phyloP scores from a whole-genome alignment of 2,113 vertebrate genomes.

The Chloropsis hardwickii region DNA sequence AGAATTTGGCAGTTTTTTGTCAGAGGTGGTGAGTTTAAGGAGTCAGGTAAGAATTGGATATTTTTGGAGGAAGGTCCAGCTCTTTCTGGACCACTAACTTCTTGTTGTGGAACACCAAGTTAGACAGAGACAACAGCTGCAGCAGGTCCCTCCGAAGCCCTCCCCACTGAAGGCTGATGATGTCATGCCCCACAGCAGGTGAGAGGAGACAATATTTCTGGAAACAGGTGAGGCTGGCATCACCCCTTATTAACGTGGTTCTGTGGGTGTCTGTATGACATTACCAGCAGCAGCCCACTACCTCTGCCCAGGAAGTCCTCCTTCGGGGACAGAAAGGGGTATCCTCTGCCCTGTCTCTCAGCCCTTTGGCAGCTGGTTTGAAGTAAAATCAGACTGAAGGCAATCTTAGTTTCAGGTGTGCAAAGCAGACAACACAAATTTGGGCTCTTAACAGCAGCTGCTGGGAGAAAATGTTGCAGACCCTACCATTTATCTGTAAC shows the following conservation, averaged over 20 bases:
- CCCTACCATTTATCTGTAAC: neutral
- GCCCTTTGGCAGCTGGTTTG: neutral
- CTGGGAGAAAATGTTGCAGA: neutral
- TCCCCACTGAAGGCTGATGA: neutral
- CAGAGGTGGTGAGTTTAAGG: neutral
- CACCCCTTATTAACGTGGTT: neutral
- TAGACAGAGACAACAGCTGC: neutral
- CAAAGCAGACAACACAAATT: neutral
- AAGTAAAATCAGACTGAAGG: neutral
- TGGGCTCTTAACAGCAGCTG: neutral
- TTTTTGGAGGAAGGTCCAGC: neutral
- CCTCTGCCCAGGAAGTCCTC: neutral
- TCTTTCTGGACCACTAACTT: neutral
- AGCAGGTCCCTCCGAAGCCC: neutral
- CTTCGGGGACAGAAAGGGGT: neutral
- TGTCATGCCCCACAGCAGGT: neutral
- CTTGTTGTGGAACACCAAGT: neutral
- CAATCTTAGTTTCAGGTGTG: neutral
- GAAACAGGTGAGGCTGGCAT: neutral
- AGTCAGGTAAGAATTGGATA: neutral
- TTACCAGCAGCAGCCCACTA: neutral
- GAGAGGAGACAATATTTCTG: neutral
- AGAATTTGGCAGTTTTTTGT: neutral
- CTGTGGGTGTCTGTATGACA: neutral
- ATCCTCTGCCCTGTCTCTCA: neutral